phyloP scores from a whole-genome alignment of 2,113 vertebrate genomes.

The Neopipo cinnamomea region DNA sequence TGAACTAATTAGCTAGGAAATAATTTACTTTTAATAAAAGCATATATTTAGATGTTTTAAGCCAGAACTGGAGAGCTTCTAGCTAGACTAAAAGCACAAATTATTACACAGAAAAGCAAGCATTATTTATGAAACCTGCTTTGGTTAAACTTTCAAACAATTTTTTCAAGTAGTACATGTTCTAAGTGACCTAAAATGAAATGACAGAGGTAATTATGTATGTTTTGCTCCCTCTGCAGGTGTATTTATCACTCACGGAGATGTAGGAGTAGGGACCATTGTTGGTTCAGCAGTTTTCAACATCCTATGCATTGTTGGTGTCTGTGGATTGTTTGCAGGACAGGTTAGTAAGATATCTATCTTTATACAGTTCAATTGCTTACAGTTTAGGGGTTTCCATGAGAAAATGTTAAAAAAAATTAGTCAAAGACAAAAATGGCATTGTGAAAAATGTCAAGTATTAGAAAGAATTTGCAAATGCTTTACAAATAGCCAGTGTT shows the following conservation, averaged over 20 bases:
- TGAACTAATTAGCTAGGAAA: neutral
- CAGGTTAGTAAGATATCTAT: slow-evolving; percentile 81
- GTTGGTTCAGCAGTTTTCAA: slow-evolving; percentile 98
- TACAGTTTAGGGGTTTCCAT: neutral
- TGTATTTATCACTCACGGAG: slow-evolving; percentile 97
- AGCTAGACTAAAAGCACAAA: neutral
- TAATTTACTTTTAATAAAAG: neutral
- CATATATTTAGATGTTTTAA: neutral
- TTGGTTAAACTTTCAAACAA: neutral
- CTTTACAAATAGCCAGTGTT: neutral
- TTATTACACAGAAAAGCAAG: neutral
- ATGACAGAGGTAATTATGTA: neutral
- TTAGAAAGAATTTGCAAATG: neutral
- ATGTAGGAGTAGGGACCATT: slow-evolving; percentile 96
- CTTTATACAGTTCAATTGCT: neutral
- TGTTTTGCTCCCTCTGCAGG: slow-evolving; percentile 71
- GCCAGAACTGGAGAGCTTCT: neutral
- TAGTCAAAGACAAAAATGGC: neutral
- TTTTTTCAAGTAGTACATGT: neutral
- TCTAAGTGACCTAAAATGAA: neutral
- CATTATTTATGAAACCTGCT: neutral
- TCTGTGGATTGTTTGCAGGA: slow-evolving; percentile 94
- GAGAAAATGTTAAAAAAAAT: neutral
- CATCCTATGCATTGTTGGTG: slow-evolving; percentile 96
- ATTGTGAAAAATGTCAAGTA: neutral